Conservation (phyloP, 2,113 vertebrate genomes). For the Coracopsis vasa region DNA sequence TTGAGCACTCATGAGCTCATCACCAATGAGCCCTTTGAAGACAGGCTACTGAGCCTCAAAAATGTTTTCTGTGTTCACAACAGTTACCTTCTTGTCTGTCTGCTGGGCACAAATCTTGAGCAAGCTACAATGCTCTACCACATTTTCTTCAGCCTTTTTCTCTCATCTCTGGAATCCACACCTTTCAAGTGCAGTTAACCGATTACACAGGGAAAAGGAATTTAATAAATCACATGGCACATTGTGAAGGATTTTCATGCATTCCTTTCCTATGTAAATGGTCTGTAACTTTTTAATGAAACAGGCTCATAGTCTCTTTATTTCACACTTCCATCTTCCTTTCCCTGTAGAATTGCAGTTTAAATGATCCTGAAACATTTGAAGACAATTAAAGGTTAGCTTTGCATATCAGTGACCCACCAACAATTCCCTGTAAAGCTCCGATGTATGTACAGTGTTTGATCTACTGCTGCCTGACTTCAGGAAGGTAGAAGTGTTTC, state of each 20-base stretch:
- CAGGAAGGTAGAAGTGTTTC: not conserved
- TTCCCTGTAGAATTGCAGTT: conserved; percentile 46
- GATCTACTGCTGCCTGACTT: conserved; percentile 23
- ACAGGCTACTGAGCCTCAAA: not conserved
- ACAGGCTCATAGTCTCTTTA: conserved; percentile 25
- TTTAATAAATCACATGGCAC: conserved; percentile 61
- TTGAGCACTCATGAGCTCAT: not conserved
- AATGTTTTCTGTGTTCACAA: not conserved
- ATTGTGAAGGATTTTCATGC: conserved; percentile 59
- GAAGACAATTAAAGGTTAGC: conserved; percentile 55
- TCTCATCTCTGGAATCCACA: conserved; percentile 30
- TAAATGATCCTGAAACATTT: conserved; percentile 63
- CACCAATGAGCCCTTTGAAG: not conserved
- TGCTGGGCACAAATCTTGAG: conserved; percentile 17
- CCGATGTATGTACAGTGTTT: conserved; percentile 10
- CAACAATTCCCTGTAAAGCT: conserved; percentile 21
- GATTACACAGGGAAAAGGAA: conserved; percentile 24
- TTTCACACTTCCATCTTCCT: not conserved
- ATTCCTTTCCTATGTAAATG: conserved; percentile 64
- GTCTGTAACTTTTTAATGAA: conserved; percentile 56
- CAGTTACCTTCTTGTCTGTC: not conserved
- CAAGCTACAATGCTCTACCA: not conserved
- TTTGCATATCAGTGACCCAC: conserved; percentile 51
- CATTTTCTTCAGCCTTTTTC: conserved; percentile 32
- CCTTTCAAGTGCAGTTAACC: conserved; percentile 54